These are phyloP conservation scores for Tachina fera DNA, from an alignment of 2,888 invertebrate genomes.

Conservation along the genomic window DNA sequence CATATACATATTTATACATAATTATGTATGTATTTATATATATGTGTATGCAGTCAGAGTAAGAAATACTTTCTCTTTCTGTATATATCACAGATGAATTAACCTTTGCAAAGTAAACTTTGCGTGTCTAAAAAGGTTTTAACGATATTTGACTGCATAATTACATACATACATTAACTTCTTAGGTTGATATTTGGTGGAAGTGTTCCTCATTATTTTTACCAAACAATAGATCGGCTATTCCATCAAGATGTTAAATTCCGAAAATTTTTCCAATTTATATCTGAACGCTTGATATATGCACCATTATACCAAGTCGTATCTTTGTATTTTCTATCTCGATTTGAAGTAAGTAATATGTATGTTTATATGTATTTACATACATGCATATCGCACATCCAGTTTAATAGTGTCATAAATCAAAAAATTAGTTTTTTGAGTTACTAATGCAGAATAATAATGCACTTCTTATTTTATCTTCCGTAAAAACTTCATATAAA, in stretches of 20 bases:
- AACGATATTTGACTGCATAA: too few species aligned
- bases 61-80: neutral
- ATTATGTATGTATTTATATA: too few species aligned
- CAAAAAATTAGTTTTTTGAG: too few species aligned
- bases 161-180: constrained; percentile 11
- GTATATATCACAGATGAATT: neutral
- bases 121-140: too few species aligned
- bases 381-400: too few species aligned
- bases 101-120: too few species aligned
- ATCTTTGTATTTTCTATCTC: constrained; percentile 88
- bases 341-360: constrained; percentile 86
- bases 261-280: constrained; percentile 85
- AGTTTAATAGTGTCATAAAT: too few species aligned
- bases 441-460: too few species aligned
- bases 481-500: too few species aligned
- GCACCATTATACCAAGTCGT: constrained; percentile 89
- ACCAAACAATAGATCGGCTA: constrained; percentile 85
- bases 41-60: neutral
- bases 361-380: neutral
- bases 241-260: constrained; percentile 86
- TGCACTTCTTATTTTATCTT: too few species aligned
- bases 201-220: constrained; percentile 91
- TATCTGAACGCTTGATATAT: constrained; percentile 89
- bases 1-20: neutral
- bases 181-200: constrained; percentile 90